Percentiles rank a stretch among this genome's conserved stretches.
These are phyloP conservation scores for Orientallactaga sibirica DNA, from an alignment of 2,797 vertebrate species.

Conservation along the genomic window DNA sequence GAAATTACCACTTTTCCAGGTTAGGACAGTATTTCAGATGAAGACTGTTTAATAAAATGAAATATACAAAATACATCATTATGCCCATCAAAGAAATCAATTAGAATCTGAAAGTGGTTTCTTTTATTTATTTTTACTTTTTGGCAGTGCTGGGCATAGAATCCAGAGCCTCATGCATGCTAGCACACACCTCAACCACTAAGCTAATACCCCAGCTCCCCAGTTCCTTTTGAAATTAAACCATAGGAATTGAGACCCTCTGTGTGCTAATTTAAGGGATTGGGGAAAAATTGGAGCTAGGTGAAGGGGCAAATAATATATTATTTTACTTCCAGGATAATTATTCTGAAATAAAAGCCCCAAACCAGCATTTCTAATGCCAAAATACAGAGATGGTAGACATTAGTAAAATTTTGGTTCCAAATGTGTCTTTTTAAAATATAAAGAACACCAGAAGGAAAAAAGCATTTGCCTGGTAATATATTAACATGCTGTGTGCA, in stretches of 20 bases:
- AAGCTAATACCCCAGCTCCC: not conserved
- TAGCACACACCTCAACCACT: not conserved
- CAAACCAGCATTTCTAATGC: slow-evolving; percentile 43
- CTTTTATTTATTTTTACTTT: not conserved
- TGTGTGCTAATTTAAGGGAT: not conserved
- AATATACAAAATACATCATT: not conserved
- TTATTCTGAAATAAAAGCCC: slow-evolving; percentile 45
- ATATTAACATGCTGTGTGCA: slow-evolving; percentile 15
- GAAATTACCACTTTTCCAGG: not conserved
- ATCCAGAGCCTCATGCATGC: not conserved
- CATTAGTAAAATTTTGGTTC: slow-evolving; percentile 38
- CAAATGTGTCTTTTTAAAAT: slow-evolving; percentile 58
- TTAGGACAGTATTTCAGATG: slow-evolving; percentile 24
- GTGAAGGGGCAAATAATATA: not conserved
- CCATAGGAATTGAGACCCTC: not conserved
- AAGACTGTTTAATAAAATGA: slow-evolving; percentile 45
- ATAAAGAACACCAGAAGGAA: slow-evolving; percentile 46
- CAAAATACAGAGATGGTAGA: slow-evolving; percentile 4
- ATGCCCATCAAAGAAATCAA: slow-evolving; percentile 23
- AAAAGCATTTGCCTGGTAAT: slow-evolving; percentile 65
- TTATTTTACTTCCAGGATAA: slow-evolving; percentile 39
- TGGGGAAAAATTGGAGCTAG: not conserved
- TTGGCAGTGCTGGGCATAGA: not conserved
- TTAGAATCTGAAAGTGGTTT: not conserved
- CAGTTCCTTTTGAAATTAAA: not conserved